phyloP scores from a whole-genome alignment of 2,797 vertebrate genomes.

The Hoplostethus mediterraneus region DNA sequence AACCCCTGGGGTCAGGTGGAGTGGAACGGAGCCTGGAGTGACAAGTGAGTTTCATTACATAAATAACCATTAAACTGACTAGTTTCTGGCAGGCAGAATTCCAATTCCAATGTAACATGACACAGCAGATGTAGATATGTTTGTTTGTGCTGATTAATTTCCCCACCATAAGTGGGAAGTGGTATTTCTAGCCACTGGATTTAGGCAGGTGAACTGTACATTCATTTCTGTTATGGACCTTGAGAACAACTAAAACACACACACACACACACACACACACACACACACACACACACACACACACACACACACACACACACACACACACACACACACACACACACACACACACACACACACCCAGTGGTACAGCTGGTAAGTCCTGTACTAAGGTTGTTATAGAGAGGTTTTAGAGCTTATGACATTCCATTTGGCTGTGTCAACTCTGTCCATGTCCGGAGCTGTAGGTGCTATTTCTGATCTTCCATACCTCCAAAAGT shows the following conservation, averaged over 20 bases:
- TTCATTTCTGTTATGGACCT: not conserved
- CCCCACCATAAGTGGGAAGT: too few relatives aligned
- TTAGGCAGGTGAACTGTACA: too few relatives aligned
- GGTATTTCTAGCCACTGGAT: too few relatives aligned
- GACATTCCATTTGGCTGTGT: not conserved
- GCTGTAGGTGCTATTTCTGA: not conserved
- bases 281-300: conserved; percentile 39
- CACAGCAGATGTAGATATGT: too few relatives aligned
- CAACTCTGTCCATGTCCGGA: not conserved
- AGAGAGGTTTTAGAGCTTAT: not conserved
- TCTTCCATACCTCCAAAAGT: too few relatives aligned
- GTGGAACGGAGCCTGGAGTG: conserved; percentile 91
- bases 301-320: not conserved
- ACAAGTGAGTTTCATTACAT: conserved; percentile 76
- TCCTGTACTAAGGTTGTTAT: conserved; percentile 19
- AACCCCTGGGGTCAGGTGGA: conserved; percentile 91
- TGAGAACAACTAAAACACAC: conserved; percentile 2
- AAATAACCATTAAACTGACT: too few relatives aligned
- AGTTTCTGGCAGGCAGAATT: too few relatives aligned
- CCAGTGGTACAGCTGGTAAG: conserved; percentile 45
- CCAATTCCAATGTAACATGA: too few relatives aligned
- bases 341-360: conserved; percentile 31
- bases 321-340: not conserved
- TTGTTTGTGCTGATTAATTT: too few relatives aligned
- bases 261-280: too few relatives aligned